Evolutionary conservation across 2,113 vertebrate genomes (phyloP).

Genomic region (Erpornis zantholeuca): DNA sequence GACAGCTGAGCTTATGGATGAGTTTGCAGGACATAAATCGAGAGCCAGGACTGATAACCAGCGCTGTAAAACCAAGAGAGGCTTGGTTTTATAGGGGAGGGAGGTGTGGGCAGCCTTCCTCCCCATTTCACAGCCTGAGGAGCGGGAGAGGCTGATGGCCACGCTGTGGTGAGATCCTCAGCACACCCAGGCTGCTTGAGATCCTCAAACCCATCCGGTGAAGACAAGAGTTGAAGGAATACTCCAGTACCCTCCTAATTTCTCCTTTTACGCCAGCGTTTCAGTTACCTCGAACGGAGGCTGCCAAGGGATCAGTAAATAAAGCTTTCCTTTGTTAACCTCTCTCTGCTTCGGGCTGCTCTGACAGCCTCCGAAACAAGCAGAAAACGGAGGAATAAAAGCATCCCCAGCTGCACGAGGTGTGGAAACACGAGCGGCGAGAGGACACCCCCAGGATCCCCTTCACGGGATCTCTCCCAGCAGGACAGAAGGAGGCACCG

Average conservation of each 20-base stretch:
- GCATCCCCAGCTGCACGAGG: neutral
- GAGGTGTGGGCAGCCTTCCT: neutral
- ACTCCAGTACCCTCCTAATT: neutral
- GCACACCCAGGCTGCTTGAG: neutral
- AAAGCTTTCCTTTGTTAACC: neutral
- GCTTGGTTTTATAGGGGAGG: neutral
- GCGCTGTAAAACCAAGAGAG: neutral
- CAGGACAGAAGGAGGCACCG: rapidly evolving
- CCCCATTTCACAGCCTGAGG: neutral
- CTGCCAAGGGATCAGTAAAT: neutral
- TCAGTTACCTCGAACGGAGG: neutral
- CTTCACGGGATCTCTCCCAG: neutral
- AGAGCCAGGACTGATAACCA: neutral
- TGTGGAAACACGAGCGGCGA: neutral
- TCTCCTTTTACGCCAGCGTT: neutral
- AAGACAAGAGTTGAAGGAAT: neutral
- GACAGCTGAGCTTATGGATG: neutral
- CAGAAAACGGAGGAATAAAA: neutral
- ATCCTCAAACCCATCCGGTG: neutral
- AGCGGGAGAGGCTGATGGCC: neutral
- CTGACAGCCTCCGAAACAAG: neutral
- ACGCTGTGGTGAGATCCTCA: rapidly evolving
- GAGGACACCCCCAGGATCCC: neutral
- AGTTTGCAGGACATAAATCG: neutral
- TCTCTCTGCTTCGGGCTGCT: neutral